Base-by-base conservation (phyloP, 2,797 vertebrate genomes). In the Lepus oiostolus region DNA sequence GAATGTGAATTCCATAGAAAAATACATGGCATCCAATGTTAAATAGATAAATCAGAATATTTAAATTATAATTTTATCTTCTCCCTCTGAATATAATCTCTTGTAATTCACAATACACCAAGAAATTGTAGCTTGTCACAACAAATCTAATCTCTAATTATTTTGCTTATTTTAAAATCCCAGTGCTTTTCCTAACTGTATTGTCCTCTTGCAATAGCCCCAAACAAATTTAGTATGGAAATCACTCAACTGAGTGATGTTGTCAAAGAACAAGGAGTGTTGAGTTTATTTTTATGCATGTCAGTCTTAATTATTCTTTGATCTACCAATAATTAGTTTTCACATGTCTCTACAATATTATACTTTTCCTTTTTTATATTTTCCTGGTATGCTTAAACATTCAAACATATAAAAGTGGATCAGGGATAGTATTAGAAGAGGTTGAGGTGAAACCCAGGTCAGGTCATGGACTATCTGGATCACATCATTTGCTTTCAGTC, bases 391-490 rank as follows among this genome's bases (percentile, higher is more conserved):
- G 7, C 38, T 30, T 85, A 91, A 32, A 32, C 14, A 86, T 85
- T 28, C 1, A 71, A 76, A 76, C 4, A 22, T 32, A 68, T 28
- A 9, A 21, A 84, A 84, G 12, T 42, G 42, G 42, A 42, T 42
- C 42, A 4, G 71, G 24, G 3, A 67, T 77, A 63, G 5, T 28
- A 24, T 14, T 26, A 68, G 54, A 77, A 62, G 58, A 65, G 12
- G 13, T 30, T 6, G 32, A 24, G 16, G 30, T 5, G 30, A 70
- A 30, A 81, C 10, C 21, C 17, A 85, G 8, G 4, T n/a, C 17
- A 63, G 0, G 8, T 2, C 0, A 1, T 28, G 10, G 4, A 1
- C 17, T 63, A 4, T 24, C 21, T 50, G 10, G 10, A 76, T n/a
- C 32, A 28, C 32, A 38, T 84, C 35, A 35, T 17, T 85, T 88